Base-by-base conservation (phyloP, 1,140 invertebrate species). In the Rhopalosiphum maidis region DNA sequence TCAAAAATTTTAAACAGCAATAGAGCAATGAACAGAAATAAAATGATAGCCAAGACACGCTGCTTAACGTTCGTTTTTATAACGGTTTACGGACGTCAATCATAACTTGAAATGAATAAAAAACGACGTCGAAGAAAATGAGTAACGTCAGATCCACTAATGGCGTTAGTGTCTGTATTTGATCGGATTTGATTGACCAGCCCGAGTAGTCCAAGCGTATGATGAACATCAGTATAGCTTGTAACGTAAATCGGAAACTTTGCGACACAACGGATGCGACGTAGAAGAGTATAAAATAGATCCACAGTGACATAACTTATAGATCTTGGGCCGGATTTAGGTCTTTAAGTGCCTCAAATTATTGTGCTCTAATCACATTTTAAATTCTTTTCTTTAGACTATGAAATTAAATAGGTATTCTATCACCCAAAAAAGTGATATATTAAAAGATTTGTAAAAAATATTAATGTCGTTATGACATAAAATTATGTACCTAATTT, bases 151-250 rank as follows among this genome's bases (percentile, higher is more conserved):
- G 95, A 94, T 98, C 97, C 2, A 98, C 95, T 54, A 98, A 94
- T 0, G 97, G 97, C 95, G 98, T 98, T 3, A 98, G 95, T 85
- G 97, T 96, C 95, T 97, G 97, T 96, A 98, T 96, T 95, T 98
- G 97, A 95, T 98, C 97, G 0, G 97, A 97, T 94, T 97, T 96
- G 23, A 98, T 95, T 6, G 95, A 95, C 95, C 54, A 93, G 21
- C 95, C 96, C 6, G 93, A 83, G 30, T 37, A 46, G 94, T 96
- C 96, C 89, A 97, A 95, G 94, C 95, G 95, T 93, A 97, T 97
- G 94, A 96, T 96, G 41, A 4, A 41, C 97, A 97, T 97, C 95
- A 96, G 95, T 46, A 96, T 96, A 43, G 97, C 97, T 96, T 96
- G 96, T 94, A 96, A 96, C 43, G 96, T 96, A 96, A 96, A 96